Percentiles rank a stretch among this genome's conserved stretches.
These are phyloP conservation scores for Galeopterus variegatus DNA, from an alignment of 2,113 vertebrate species.

Conservation along the genomic window DNA sequence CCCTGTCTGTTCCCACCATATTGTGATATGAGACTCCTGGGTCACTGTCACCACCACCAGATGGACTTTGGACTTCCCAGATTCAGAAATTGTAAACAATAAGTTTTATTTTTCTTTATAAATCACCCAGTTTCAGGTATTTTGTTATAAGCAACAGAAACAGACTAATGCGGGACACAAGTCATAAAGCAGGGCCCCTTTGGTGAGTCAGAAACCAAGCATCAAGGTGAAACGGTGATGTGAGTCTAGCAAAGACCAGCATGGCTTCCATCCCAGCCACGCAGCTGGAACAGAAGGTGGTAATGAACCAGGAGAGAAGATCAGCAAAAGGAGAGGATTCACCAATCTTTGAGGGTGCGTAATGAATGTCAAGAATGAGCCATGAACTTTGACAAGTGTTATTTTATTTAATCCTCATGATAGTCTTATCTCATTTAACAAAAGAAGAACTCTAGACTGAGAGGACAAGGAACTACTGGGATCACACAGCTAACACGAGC, in stretches of 20 bases:
- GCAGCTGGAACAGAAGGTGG: not conserved
- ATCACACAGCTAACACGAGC: rapidly evolving
- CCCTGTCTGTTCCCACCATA: no score
- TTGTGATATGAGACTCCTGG: no score
- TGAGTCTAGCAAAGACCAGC: rapidly evolving
- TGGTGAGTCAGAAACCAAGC: not conserved
- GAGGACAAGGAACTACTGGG: no score
- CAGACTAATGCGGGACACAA: not conserved
- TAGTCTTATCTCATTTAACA: not conserved
- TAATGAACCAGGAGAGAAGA: not conserved
- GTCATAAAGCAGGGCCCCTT: not conserved
- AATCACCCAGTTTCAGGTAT: not conserved
- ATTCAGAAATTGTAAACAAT: not conserved
- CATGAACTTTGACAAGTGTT: not conserved
- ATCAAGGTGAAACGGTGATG: not conserved
- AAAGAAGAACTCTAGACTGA: not conserved
- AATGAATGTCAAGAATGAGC: not conserved
- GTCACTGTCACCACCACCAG: not conserved
- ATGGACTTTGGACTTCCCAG: not conserved
- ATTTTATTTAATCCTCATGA: not conserved
- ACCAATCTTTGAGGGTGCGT: no score
- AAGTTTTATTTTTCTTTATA: not conserved
- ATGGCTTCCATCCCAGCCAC: not conserved
- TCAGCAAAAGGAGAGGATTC: no score
- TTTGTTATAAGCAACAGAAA: not conserved